phyloP scores from a whole-genome alignment of 2,113 vertebrate species.

The Lamprotornis superbus region DNA sequence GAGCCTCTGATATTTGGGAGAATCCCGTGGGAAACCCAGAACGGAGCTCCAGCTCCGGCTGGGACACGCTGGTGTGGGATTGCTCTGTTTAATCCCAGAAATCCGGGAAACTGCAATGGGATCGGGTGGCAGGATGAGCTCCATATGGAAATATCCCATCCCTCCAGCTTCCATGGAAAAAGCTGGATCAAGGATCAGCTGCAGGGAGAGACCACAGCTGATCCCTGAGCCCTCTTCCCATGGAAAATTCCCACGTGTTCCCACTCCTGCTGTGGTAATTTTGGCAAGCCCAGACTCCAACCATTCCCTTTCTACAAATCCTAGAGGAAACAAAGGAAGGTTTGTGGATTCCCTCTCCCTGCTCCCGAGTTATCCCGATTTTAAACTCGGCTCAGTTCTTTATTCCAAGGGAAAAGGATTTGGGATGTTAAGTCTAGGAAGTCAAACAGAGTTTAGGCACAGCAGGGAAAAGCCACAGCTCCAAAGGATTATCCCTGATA shows the following conservation, averaged over 20 bases:
- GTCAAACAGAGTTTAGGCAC: neutral
- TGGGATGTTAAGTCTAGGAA: neutral
- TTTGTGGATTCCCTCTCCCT: neutral
- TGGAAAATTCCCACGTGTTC: neutral
- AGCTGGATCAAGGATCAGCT: neutral
- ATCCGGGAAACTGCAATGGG: accelerated
- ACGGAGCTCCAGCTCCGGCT: accelerated
- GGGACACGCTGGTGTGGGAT: too few species aligned
- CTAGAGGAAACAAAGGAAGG: neutral
- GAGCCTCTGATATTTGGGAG: neutral
- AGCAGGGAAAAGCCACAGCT: neutral
- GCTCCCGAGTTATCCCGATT: neutral
- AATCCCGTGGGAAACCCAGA: neutral
- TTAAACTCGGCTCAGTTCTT: neutral
- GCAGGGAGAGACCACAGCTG: neutral
- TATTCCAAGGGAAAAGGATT: neutral
- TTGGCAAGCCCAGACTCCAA: neutral
- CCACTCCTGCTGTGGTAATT: neutral
- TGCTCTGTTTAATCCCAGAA: neutral
- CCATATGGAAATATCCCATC: neutral
- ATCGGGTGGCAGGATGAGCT: neutral
- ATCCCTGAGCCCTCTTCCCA: neutral
- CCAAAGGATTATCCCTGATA: neutral
- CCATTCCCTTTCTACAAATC: neutral
- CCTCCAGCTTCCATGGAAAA: neutral